Base-by-base conservation (phyloP, 2,113 vertebrate genomes). In the Pipra filicauda region DNA sequence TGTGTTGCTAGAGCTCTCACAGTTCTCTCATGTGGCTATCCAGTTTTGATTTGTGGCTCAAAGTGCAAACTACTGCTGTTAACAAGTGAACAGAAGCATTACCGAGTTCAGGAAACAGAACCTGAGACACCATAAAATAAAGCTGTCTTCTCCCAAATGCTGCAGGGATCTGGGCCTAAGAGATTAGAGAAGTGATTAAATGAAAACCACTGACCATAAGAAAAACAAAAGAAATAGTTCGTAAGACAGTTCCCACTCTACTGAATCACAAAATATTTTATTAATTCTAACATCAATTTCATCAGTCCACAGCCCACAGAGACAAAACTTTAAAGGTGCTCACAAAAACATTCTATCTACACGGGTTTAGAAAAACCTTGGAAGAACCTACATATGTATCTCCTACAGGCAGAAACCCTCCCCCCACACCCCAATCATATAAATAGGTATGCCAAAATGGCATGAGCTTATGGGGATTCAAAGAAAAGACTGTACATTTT, bases 191-290 rank as follows among this genome's bases (percentile, higher is more conserved):
- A 85, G 72, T 14, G 1, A 31, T 62, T 31, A 52, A 76, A 90
- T 41, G 28, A 71, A 93, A 95, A 70, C 9, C 13, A 55, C 22
- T 74, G 70, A 69, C 16, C 9, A 19, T 43, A 67, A 46, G 20
- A 18, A 59, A 39, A 65, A 58, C 57, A 44, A 41, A 69, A 51
- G 9, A 57, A 55, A 55, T 1, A 27, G 15, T 55, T 82, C 51
- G 37, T 79, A 89, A 87, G 12, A 88, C 35, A 70, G 49, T 64
- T 93, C 20, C 61, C 57, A 88, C 28, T 74, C n/a, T 64, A 61
- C 15, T 12, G 62, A 96, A 72, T 87, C 64, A 86, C 37, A 91
- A 95, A 97, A 94, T 71, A 93, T 76, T 97, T 96, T 97, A 97
- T 97, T 97, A 90, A 78, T 80, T 92, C 51, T 82, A 89, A 72